Conservation (phyloP, 2,113 vertebrate species). For the Pachypanchax playfairii region DNA sequence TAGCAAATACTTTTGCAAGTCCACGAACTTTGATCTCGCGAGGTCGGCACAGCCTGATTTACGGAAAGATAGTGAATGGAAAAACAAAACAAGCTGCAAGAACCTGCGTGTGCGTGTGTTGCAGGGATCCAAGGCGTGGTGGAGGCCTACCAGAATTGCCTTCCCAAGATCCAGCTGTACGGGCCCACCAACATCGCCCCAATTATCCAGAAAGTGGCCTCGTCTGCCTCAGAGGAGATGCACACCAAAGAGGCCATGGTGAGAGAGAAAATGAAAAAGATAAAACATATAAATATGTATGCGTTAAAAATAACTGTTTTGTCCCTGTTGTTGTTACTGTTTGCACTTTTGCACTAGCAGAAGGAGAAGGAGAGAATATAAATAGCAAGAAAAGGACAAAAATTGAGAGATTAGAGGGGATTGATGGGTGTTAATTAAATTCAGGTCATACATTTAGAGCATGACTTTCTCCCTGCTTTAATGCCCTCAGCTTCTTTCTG, state of each 20-base stretch:
- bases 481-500: constrained; percentile 30
- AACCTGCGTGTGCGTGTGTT: constrained; percentile 13
- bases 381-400: constrained; percentile 12
- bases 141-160: constrained; percentile 97
- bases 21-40: constrained; percentile 23
- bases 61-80: not conserved
- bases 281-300: not conserved
- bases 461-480: constrained; percentile 39
- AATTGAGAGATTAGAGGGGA: constrained; percentile 8
- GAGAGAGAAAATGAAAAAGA: constrained; percentile 61
- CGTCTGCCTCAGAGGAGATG: constrained; percentile 94
- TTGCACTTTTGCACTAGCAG: constrained; percentile 14
- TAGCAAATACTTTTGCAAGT: constrained; percentile 39
- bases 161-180: constrained; percentile 96
- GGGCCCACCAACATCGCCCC: constrained; percentile 99
- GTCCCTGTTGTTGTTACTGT: constrained; percentile 15
- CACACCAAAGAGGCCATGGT: constrained; percentile 97
- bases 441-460: constrained; percentile 40
- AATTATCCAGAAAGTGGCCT: constrained; percentile 98
- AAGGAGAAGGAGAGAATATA: constrained; percentile 2
- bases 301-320: constrained; percentile 5
- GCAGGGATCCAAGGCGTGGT: constrained; percentile 97
- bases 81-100: constrained; percentile 5
- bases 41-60: constrained; percentile 17
- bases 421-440: constrained; percentile 59